These are phyloP conservation scores for Mola mola DNA, from an alignment of 2,113 vertebrate species.

Conservation along the genomic window DNA sequence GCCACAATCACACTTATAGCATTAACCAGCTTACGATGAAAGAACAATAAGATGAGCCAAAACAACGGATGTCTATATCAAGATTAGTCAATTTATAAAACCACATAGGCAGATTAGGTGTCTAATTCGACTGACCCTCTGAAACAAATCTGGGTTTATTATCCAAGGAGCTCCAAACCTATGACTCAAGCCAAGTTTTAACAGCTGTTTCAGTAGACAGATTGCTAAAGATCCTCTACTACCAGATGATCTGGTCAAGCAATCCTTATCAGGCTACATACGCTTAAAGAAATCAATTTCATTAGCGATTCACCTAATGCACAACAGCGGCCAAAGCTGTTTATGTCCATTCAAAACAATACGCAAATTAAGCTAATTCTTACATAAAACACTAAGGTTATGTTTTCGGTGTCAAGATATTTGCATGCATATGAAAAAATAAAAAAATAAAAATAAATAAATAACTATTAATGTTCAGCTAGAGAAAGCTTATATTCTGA, in stretches of 20 bases:
- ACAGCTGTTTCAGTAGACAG: conserved; percentile 77
- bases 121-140: conserved; percentile 87
- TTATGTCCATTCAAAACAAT: conserved; percentile 2
- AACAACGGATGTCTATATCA: conserved; percentile 80
- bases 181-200: conserved; percentile 78
- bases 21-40: conserved; percentile 75
- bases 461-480: no score
- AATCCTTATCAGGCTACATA: conserved; percentile 52
- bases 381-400: background rate
- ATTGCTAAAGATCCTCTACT: conserved; percentile 66
- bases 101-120: conserved; percentile 88
- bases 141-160: conserved; percentile 89
- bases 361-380: background rate
- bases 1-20: conserved; percentile 73
- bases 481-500: no score
- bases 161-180: conserved; percentile 73
- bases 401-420: no score
- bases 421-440: no score
- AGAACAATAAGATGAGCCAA: conserved; percentile 75
- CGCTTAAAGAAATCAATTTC: conserved; percentile 69
- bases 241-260: conserved; percentile 61
- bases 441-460: no score
- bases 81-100: conserved; percentile 86
- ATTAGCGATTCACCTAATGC: conserved; percentile 38
- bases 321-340: background rate